phyloP scores from a whole-genome alignment of 2,888 invertebrate species.

The Atherix ibis region DNA sequence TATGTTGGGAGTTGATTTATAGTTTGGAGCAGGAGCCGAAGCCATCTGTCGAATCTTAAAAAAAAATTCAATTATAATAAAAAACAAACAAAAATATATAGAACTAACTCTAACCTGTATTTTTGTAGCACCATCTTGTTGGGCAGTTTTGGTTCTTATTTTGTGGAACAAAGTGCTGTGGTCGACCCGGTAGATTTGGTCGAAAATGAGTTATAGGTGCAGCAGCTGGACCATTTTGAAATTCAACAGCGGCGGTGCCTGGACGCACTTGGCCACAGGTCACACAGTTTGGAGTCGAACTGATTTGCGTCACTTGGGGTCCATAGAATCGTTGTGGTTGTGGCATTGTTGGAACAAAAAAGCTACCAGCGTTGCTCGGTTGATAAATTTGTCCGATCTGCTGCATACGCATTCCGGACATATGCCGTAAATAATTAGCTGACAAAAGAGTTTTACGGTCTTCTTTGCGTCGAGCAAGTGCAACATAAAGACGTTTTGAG shows the following conservation, averaged over 20 bases:
- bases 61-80: neutral
- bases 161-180: conserved; percentile 34
- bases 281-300: conserved; percentile 82
- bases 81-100: no score
- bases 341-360: conserved; percentile 92
- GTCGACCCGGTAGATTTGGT: conserved; percentile 29
- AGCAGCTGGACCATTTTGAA: conserved; percentile 54
- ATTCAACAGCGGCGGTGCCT: conserved; percentile 44
- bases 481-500: conserved; percentile 88
- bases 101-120: conserved; percentile 31
- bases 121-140: conserved; percentile 55
- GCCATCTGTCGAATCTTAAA: conserved; percentile 38
- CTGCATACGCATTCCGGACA: conserved; percentile 86
- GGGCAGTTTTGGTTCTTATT: conserved; percentile 72
- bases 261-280: conserved; percentile 68
- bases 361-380: conserved; percentile 65
- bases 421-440: conserved; percentile 88
- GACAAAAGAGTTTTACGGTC: conserved; percentile 90
- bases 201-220: conserved; percentile 38
- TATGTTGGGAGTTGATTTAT: conserved; percentile 82
- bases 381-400: conserved; percentile 86
- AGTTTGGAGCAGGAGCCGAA: conserved; percentile 56
- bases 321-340: conserved; percentile 82
- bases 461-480: conserved; percentile 90
- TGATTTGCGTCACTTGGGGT: conserved; percentile 89